Evolutionary conservation across 2,797 vertebrate genomes (phyloP).

Genomic region (Microctenopoma steveboyesi): DNA sequence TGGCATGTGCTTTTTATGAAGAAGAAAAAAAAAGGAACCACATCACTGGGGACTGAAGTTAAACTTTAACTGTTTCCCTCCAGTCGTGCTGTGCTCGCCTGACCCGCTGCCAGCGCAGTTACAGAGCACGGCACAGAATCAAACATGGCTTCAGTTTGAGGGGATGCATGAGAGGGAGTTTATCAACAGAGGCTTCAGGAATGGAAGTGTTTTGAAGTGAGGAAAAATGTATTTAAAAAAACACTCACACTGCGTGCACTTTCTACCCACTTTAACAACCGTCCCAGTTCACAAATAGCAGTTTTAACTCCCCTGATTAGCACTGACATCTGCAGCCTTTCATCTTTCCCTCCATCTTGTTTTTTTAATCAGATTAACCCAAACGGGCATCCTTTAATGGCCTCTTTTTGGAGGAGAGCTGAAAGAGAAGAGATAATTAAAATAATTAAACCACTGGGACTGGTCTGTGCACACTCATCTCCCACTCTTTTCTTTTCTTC

Average conservation of each 20-base stretch:
- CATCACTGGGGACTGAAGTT: conserved; percentile 47
- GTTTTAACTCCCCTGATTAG: conserved; percentile 85
- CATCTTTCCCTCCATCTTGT: conserved; percentile 86
- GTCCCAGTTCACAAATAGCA: conserved; percentile 83
- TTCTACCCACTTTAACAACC: conserved; percentile 80
- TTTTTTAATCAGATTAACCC: conserved; percentile 89
- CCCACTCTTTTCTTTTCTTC: conserved; percentile 76
- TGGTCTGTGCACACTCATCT: conserved; percentile 66
- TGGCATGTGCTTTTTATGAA: conserved; percentile 40
- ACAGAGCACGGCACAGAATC: conserved; percentile 53
- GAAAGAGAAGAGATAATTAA: conserved; percentile 93
- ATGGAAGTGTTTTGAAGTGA: conserved; percentile 78
- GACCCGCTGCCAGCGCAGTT: conserved; percentile 67
- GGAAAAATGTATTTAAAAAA: conserved; percentile 61
- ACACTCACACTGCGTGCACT: conserved; percentile 61
- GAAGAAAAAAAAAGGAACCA: conserved; percentile 34
- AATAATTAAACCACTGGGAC: conserved; percentile 94
- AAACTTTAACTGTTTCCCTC: conserved; percentile 58
- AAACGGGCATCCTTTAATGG: conserved; percentile 91
- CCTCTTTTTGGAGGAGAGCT: conserved; percentile 84
- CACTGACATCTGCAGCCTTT: conserved; percentile 88
- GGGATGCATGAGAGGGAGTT: conserved; percentile 62
- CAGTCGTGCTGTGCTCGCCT: conserved; percentile 38
- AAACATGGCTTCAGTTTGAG: conserved; percentile 67
- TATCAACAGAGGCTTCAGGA: conserved; percentile 70